Percentiles rank a stretch among this genome's conserved stretches.
phyloP scores from a whole-genome alignment of 2,888 invertebrate genomes.

The Pristionchus maxplancki region DNA sequence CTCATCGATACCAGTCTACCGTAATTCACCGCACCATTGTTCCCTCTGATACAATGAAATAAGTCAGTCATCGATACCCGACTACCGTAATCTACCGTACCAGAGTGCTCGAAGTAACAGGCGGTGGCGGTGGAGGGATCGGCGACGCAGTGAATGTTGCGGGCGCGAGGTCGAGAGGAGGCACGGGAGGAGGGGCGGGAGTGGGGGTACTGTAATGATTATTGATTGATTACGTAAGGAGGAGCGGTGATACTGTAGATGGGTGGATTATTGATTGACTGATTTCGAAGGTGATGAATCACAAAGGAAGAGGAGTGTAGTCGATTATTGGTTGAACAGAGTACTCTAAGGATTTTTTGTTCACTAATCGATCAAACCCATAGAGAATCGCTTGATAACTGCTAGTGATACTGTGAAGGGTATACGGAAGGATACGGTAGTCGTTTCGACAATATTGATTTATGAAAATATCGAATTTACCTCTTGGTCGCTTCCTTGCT shows the following conservation, averaged over 20 bases:
- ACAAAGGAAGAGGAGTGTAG: too few relatives aligned
- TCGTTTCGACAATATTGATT: background rate
- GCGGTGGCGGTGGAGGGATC: background rate
- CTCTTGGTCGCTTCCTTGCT: background rate
- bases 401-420: too few relatives aligned
- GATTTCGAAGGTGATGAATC: too few relatives aligned
- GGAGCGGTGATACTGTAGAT: too few relatives aligned
- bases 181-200: background rate
- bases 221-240: background rate
- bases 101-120: background rate
- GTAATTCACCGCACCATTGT: too few relatives aligned
- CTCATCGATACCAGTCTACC: too few relatives aligned
- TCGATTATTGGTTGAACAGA: too few relatives aligned
- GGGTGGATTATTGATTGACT: background rate
- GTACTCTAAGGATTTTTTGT: too few relatives aligned
- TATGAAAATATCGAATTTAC: background rate
- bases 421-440: background rate
- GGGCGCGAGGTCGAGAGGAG: background rate
- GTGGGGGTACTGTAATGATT: background rate
- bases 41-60: background rate
- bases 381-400: too few relatives aligned
- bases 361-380: too few relatives aligned
- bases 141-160: constrained; percentile 15
- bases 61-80: background rate
- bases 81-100: constrained; percentile 47